phyloP scores from a whole-genome alignment of 1,140 invertebrate species.

The Sycophila sp. region DNA sequence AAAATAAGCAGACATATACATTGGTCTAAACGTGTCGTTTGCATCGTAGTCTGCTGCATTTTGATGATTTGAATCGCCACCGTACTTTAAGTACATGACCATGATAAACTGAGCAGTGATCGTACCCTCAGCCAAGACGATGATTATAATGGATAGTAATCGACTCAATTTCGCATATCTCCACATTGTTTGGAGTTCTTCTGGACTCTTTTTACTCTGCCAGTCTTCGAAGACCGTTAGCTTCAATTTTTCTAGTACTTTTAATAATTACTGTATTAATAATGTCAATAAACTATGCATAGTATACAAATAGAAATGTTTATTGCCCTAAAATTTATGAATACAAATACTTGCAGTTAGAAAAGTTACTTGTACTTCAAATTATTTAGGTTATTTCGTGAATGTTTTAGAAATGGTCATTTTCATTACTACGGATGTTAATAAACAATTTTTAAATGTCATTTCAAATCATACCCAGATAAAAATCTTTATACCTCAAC shows the following conservation, averaged over 20 bases:
- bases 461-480: no score
- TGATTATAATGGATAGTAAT: conserved; percentile 6
- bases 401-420: no score
- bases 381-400: no score
- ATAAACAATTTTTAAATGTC: no score
- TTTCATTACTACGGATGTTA: no score
- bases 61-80: background rate
- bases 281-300: no score
- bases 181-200: conserved; percentile 22
- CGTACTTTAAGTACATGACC: background rate
- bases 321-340: no score
- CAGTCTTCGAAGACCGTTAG: conserved; percentile 19
- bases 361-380: no score
- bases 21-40: background rate
- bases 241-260: background rate
- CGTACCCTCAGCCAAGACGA: background rate
- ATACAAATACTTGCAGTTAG: no score
- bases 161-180: background rate
- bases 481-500: no score
- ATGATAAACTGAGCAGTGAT: background rate
- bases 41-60: background rate
- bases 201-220: background rate
- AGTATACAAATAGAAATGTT: no score
- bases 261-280: no score
- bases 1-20: conserved; percentile 49